These are phyloP conservation scores for Gymnogyps californianus DNA, from an alignment of 2,113 vertebrate species.

Conservation along the genomic window DNA sequence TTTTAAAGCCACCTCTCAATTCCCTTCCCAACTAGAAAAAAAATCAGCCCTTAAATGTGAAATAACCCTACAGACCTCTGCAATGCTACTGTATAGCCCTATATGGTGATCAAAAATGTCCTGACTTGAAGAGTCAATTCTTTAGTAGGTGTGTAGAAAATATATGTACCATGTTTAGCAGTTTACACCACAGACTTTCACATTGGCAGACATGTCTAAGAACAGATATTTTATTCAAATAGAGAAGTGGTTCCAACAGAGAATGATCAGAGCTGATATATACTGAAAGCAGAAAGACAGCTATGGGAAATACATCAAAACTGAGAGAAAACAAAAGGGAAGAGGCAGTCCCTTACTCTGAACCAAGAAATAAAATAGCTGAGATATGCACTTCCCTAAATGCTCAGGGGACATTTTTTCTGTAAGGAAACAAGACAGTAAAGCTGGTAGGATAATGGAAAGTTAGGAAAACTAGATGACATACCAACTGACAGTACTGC, in stretches of 20 bases:
- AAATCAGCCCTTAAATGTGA: background rate
- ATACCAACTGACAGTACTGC: background rate
- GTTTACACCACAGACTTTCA: background rate
- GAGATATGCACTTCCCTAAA: background rate
- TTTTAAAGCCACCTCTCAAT: background rate
- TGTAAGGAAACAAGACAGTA: background rate
- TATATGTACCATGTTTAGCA: background rate
- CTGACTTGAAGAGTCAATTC: background rate
- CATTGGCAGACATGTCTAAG: background rate
- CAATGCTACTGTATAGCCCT: background rate
- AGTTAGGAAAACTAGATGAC: background rate
- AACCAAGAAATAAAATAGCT: background rate
- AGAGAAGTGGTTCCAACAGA: background rate
- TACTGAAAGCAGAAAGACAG: background rate
- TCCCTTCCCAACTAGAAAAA: background rate
- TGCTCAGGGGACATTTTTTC: background rate
- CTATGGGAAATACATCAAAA: background rate
- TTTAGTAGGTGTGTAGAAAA: background rate
- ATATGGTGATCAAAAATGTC: background rate
- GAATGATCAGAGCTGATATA: background rate
- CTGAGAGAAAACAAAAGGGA: background rate
- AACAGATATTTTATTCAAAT: background rate
- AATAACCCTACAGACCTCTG: background rate
- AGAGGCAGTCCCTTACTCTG: background rate
- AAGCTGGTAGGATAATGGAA: background rate